A percentile compares a stretch with the other conserved stretches of the same genome.
Conservation (phyloP, 2,113 vertebrate genomes). For the Myotis davidii region DNA sequence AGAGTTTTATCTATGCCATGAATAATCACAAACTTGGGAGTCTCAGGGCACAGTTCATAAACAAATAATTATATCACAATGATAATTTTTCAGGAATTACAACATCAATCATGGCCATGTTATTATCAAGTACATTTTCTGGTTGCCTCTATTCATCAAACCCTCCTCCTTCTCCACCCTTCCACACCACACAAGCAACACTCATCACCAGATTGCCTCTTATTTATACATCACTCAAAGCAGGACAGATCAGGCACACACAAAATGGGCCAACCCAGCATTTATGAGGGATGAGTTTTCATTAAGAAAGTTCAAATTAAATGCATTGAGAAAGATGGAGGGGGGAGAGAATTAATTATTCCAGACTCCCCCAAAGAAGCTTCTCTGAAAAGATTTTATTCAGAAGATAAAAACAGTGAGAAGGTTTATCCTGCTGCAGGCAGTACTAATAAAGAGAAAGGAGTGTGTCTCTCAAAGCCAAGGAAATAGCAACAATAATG, state of each 20-base stretch:
- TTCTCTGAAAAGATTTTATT: constrained; percentile 67
- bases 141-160: constrained; percentile 72
- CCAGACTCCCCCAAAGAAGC: constrained; percentile 66
- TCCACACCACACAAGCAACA: constrained; percentile 73
- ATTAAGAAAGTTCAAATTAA: constrained; percentile 79
- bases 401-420: constrained; percentile 64
- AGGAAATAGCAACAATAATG: background rate
- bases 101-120: constrained; percentile 71
- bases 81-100: constrained; percentile 80
- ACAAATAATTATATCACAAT: constrained; percentile 84
- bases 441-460: constrained; percentile 27
- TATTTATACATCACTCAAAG: constrained; percentile 78
- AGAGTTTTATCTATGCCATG: constrained; percentile 85
- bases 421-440: constrained; percentile 55
- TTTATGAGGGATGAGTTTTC: constrained; percentile 79
- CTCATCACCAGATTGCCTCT: constrained; percentile 79
- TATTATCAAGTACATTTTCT: constrained; percentile 78
- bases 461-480: constrained; percentile 35
- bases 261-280: constrained; percentile 37
- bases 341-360: constrained; percentile 72
- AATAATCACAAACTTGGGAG: constrained; percentile 84
- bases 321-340: constrained; percentile 63
- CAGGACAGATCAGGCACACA: constrained; percentile 38
- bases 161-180: constrained; percentile 77
- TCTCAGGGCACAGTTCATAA: constrained; percentile 83